Conservation (phyloP, 2,888 invertebrate genomes). For the Catocala sponsa region DNA sequence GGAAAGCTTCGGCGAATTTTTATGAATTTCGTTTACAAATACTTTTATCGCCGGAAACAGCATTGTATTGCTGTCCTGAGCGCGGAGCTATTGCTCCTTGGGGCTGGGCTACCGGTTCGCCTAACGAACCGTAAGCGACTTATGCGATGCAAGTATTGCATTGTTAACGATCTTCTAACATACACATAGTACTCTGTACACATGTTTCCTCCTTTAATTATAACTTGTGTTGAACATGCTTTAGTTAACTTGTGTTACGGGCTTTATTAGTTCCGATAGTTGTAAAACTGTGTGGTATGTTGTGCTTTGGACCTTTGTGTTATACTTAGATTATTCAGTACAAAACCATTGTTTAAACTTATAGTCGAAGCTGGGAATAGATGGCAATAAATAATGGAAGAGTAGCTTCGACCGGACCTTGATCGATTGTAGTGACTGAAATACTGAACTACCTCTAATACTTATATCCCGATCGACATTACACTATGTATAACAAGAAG, state of each 20-base stretch:
- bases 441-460: too few species aligned
- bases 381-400: slow-evolving; percentile 36
- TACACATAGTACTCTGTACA: not conserved
- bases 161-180: slow-evolving; percentile 23
- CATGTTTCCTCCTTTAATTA: slow-evolving; percentile 3
- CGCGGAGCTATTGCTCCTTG: slow-evolving; percentile 43
- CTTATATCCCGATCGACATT: too few species aligned
- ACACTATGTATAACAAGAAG: too few species aligned
- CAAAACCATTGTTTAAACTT: too few species aligned
- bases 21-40: not conserved
- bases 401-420: too few species aligned
- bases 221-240: slow-evolving; percentile 4
- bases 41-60: not conserved
- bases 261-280: slow-evolving; percentile 4
- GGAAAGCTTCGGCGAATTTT: not conserved
- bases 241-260: slow-evolving; percentile 1
- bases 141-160: slow-evolving; percentile 29
- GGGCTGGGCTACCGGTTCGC: slow-evolving; percentile 30
- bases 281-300: not conserved
- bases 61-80: slow-evolving; percentile 6
- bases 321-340: not conserved
- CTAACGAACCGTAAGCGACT: slow-evolving; percentile 40
- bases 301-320: not conserved
- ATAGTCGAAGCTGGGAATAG: slow-evolving; percentile 14
- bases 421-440: too few species aligned